phyloP scores from a whole-genome alignment of 2,113 vertebrate species.

The Aspiorhynchus laticeps region DNA sequence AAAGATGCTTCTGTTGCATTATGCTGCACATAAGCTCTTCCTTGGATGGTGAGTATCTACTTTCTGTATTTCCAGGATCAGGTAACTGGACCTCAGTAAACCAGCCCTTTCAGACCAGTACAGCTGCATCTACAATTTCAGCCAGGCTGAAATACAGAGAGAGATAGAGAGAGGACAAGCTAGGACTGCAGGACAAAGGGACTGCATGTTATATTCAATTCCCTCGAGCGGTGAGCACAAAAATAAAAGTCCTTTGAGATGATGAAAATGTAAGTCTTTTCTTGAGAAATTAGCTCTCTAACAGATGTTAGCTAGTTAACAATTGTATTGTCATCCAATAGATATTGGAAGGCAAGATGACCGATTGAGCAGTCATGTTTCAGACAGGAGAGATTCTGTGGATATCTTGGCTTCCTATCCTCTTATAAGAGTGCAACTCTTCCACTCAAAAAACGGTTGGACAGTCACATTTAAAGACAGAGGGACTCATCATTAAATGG shows the following conservation, averaged over 20 bases:
- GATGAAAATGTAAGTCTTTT: not conserved
- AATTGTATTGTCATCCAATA: not conserved
- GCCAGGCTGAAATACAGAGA: not conserved
- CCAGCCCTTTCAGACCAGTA: not conserved
- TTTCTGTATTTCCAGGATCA: slow-evolving; percentile 11
- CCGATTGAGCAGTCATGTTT: not conserved
- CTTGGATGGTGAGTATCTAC: not conserved
- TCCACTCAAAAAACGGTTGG: not conserved
- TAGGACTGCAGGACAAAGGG: not conserved
- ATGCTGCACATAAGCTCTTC: not conserved
- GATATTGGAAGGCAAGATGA: not conserved
- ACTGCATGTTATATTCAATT: not conserved
- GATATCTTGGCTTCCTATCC: not conserved
- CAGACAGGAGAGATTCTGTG: not conserved
- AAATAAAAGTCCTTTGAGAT: not conserved
- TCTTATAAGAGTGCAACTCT: not conserved
- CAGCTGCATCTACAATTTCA: not conserved
- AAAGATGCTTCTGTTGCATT: not conserved
- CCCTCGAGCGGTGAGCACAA: not conserved
- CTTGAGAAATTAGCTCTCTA: not conserved
- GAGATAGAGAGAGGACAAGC: not conserved
- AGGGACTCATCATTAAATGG: not conserved
- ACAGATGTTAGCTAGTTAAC: not conserved
- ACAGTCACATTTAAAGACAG: not conserved
- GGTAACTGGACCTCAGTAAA: slow-evolving; percentile 2